phyloP scores from a whole-genome alignment of 2,888 invertebrate genomes.

The Drosophila ochracea region DNA sequence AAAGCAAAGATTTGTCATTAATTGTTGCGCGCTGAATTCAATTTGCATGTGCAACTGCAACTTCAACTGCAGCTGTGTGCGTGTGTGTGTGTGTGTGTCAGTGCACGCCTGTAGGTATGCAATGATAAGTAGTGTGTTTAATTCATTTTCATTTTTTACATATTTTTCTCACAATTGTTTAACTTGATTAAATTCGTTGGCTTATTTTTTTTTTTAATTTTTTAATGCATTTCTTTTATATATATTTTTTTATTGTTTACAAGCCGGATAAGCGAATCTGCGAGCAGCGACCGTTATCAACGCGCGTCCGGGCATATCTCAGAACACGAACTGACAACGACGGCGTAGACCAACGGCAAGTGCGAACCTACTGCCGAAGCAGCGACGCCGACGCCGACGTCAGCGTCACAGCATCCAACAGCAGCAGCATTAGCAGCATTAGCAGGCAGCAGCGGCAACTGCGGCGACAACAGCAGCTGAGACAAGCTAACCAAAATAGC shows the following conservation, averaged over 20 bases:
- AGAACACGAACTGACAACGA: conserved; percentile 82
- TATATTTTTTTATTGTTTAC: conserved; percentile 26
- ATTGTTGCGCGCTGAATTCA: conserved; percentile 81
- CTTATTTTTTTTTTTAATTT: conserved; percentile 1
- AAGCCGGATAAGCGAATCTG: conserved; percentile 52
- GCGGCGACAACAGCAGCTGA: conserved; percentile 52
- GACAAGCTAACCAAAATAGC: conserved; percentile 62
- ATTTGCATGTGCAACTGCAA: conserved; percentile 48
- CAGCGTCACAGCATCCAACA: conserved; percentile 59
- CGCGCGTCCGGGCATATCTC: conserved; percentile 83
- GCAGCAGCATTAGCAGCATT: conserved; percentile 27
- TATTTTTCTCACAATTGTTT: conserved; percentile 10
- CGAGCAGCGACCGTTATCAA: conserved; percentile 60
- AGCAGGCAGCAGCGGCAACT: conserved; percentile 17
- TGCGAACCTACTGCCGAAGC: conserved; percentile 47
- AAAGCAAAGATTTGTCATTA: conserved; percentile 82
- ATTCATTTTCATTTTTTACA: conserved; percentile 3
- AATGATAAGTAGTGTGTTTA: conserved; percentile 9
- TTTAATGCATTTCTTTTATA: not conserved
- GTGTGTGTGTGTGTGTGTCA: conserved; percentile 23
- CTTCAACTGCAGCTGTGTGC: conserved; percentile 13
- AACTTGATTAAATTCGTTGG: conserved; percentile 1
- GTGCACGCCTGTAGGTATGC: conserved; percentile 58
- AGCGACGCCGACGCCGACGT: conserved; percentile 44
- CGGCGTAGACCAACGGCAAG: conserved; percentile 42